Evolutionary conservation across 2,113 vertebrate genomes (phyloP).

Genomic region (Nothocercus nigrocapillus): DNA sequence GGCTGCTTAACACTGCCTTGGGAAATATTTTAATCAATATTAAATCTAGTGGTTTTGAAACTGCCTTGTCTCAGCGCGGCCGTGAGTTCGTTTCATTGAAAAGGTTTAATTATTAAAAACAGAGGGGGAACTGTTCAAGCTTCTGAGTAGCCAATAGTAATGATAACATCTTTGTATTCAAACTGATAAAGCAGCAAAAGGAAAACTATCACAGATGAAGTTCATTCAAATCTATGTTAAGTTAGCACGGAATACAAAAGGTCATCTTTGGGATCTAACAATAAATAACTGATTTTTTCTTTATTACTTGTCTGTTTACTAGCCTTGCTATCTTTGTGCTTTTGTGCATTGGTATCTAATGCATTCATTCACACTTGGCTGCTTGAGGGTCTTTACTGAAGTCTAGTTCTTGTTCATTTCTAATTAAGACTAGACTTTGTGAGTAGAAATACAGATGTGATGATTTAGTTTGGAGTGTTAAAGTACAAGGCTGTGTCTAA

Average conservation of each 20-base stretch:
- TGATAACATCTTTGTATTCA: not conserved
- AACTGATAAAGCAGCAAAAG: not conserved
- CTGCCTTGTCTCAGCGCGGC: not conserved
- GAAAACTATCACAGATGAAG: not conserved
- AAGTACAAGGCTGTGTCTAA: not conserved
- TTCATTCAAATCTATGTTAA: not conserved
- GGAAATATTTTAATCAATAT: not conserved
- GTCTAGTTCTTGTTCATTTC: not conserved
- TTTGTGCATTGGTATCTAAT: not conserved
- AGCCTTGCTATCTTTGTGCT: not conserved
- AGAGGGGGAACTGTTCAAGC: not conserved
- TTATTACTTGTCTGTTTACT: not conserved
- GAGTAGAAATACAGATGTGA: not conserved
- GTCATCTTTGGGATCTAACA: not conserved
- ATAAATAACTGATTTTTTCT: not conserved
- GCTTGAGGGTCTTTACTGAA: not conserved
- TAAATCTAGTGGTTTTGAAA: not conserved
- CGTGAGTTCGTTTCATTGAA: not conserved
- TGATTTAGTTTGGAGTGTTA: not conserved
- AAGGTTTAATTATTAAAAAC: constrained; percentile 16
- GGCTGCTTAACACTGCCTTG: not conserved
- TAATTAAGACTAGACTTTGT: not conserved
- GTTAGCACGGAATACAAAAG: not conserved
- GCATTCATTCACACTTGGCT: not conserved
- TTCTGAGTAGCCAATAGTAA: not conserved